These are phyloP conservation scores for Cyaniris semiargus DNA, from an alignment of 2,888 invertebrate genomes.

Conservation along the genomic window DNA sequence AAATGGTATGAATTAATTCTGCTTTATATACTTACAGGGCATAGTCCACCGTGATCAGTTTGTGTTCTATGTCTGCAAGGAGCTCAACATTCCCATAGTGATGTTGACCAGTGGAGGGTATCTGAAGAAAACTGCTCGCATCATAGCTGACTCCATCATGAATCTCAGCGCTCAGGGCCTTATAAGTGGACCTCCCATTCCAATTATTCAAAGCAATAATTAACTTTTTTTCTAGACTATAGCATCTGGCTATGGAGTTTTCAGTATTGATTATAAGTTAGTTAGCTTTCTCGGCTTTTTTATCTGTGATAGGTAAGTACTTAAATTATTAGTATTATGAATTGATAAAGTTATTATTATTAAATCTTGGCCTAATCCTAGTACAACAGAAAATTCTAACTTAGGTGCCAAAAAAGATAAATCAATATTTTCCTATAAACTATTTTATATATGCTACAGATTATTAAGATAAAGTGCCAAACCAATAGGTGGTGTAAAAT, in stretches of 20 bases:
- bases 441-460: not conserved
- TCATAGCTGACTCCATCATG: slow-evolving; percentile 91
- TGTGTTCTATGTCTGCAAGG: slow-evolving; percentile 86
- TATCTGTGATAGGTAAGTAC: not conserved
- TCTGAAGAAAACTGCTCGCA: slow-evolving; percentile 85
- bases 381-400: not conserved
- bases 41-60: slow-evolving; percentile 91
- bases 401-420: not conserved
- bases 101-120: slow-evolving; percentile 96
- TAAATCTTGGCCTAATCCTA: not conserved
- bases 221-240: not conserved
- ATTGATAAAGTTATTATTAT: not conserved
- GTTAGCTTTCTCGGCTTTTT: not conserved
- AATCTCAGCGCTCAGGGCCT: slow-evolving; percentile 85
- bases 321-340: not conserved
- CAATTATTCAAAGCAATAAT: slow-evolving; percentile 1
- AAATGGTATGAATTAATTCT: not conserved
- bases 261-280: not conserved
- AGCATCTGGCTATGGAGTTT: not conserved
- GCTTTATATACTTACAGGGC: slow-evolving; percentile 80
- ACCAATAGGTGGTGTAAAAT: not conserved
- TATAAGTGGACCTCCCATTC: slow-evolving; percentile 54
- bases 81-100: slow-evolving; percentile 85
- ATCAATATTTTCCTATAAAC: not conserved
- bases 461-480: not conserved